Conservation (phyloP, 2,113 vertebrate species). For the Sialia sialis region DNA sequence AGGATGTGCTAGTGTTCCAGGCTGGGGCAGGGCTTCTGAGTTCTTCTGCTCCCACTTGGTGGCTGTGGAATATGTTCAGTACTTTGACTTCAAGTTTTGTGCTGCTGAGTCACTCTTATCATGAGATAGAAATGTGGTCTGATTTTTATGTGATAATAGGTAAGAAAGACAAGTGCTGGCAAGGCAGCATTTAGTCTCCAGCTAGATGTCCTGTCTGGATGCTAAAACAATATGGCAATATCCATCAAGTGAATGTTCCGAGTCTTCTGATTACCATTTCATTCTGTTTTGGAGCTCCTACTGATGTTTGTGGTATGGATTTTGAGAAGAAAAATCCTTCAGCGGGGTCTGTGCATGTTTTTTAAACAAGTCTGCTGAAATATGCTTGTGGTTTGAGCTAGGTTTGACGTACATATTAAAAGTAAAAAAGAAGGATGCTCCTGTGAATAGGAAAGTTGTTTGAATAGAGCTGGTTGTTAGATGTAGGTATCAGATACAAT, state of each 20-base stretch:
- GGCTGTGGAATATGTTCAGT: neutral
- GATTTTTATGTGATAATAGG: neutral
- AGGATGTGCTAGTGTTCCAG: neutral
- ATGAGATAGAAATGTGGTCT: neutral
- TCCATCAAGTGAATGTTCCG: neutral
- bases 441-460: neutral
- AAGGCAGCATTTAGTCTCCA: neutral
- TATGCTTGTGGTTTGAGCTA: neutral
- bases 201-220: neutral
- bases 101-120: neutral
- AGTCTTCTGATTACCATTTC: neutral
- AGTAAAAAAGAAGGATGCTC: neutral
- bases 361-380: neutral
- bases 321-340: neutral
- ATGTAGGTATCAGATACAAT: neutral
- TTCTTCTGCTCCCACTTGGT: neutral
- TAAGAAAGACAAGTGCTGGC: neutral
- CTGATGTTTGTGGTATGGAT: neutral
- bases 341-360: fast-evolving
- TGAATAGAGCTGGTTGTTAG: neutral
- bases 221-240: neutral
- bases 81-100: neutral
- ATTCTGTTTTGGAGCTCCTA: neutral
- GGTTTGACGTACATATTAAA: neutral
- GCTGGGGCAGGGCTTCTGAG: neutral